Evolutionary conservation across 2,888 invertebrate genomes (phyloP), one percentile per base, ranked within the genome.

Genomic region (Leuctra nigra): DNA sequence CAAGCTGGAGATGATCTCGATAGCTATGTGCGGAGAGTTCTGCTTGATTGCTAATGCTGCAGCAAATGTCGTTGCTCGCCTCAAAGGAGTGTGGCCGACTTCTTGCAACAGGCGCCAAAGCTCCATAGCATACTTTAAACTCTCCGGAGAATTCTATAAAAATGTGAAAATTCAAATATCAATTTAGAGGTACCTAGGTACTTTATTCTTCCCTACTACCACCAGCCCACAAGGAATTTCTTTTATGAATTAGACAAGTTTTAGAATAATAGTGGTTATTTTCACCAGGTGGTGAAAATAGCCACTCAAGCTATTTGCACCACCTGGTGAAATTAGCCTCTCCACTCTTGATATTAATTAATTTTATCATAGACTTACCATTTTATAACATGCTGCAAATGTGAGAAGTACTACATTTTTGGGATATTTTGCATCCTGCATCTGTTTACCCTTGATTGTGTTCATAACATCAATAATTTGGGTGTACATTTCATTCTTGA

Each of bases 311-410:
- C n/a, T n/a, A n/a, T n/a, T n/a, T n/a, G n/a, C n/a, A n/a, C n/a
- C n/a, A n/a, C n/a, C n/a, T n/a, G n/a, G n/a, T n/a, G n/a, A n/a
- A n/a, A n/a, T n/a, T n/a, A n/a, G n/a, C n/a, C n/a, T n/a, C n/a
- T n/a, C n/a, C n/a, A n/a, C n/a, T n/a, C n/a, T n/a, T n/a, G n/a
- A n/a, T n/a, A n/a, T n/a, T n/a, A n/a, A n/a, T n/a, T n/a, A n/a
- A 29, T 11, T 33, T n/a, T 4, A 35, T 4, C 18, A 1, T 52
- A 2, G 20, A 63, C 64, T 75, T 72, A 86, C 90, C 76, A 87
- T 70, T 77, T 87, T 87, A 66, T 85, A 87, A 67, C 85, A 88
- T 20, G 86, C 80, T 38, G 84, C 89, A 62, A 83, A 67, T 3
- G 80, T 74, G 33, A 90, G 67, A n/a, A 84, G 79, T 3, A 84